These are phyloP conservation scores for Apteryx mantelli DNA, from an alignment of 2,113 vertebrate genomes.

Conservation along the genomic window DNA sequence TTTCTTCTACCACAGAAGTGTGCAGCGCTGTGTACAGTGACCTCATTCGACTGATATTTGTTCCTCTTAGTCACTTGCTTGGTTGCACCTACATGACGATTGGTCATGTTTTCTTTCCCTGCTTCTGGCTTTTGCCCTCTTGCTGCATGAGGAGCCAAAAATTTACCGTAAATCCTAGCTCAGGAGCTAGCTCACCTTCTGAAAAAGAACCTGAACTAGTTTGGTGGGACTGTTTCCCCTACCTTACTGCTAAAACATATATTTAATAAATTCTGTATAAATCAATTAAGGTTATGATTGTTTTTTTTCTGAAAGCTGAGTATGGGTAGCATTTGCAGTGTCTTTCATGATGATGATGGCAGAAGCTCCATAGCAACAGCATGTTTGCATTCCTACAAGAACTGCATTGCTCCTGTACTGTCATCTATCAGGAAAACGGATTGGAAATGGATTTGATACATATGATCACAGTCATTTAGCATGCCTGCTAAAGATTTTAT, in stretches of 20 bases:
- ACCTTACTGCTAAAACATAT: not conserved
- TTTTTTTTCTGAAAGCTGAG: not conserved
- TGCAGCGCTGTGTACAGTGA: not conserved
- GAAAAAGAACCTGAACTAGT: not conserved
- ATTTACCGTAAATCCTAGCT: not conserved
- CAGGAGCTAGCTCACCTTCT: not conserved
- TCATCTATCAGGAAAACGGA: slow-evolving; percentile 12
- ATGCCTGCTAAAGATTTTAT: not conserved
- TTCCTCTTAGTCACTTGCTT: not conserved
- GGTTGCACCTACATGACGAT: not conserved
- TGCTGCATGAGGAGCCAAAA: not conserved
- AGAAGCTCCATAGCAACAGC: slow-evolving; percentile 59
- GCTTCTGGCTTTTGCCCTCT: not conserved
- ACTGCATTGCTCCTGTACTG: not conserved
- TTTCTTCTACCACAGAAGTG: not conserved
- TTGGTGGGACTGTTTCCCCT: not conserved
- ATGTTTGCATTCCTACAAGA: slow-evolving; percentile 5
- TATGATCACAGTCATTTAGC: slow-evolving; percentile 2
- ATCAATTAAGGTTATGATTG: not conserved
- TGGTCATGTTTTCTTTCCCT: not conserved
- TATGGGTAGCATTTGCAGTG: not conserved
- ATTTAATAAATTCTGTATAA: not conserved
- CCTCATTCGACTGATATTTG: not conserved
- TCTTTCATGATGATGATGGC: not conserved
- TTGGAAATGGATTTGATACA: slow-evolving; percentile 19